Evolutionary conservation across 2,888 invertebrate species (phyloP).

Genomic region (Drosophila recens): DNA sequence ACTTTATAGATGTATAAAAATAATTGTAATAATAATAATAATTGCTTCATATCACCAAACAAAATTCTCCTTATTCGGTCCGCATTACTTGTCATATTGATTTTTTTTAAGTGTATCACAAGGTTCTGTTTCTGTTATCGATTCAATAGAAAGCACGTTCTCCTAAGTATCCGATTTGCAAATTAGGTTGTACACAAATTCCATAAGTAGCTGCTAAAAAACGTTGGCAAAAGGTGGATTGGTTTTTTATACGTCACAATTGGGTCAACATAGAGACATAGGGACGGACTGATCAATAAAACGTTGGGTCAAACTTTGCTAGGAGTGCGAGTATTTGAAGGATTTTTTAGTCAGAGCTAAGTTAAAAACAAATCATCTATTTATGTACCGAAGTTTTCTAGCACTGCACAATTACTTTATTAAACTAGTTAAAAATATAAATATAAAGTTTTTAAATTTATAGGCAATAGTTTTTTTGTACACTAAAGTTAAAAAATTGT

Average conservation of each 20-base stretch:
- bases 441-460: too few species aligned
- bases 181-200: constrained; percentile 22
- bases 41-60: constrained; percentile 77
- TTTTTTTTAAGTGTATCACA: constrained; percentile 58
- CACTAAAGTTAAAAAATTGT: not conserved
- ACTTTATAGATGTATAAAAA: constrained; percentile 9
- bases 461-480: too few species aligned
- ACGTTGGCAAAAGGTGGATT: constrained; percentile 29
- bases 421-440: too few species aligned
- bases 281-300: constrained; percentile 54
- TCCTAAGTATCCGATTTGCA: constrained; percentile 11
- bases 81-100: constrained; percentile 12
- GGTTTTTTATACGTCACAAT: constrained; percentile 8
- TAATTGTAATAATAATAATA: constrained; percentile 65
- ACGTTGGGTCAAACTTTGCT: constrained; percentile 49
- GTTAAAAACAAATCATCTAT: not conserved
- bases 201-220: constrained; percentile 20
- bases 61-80: constrained; percentile 40
- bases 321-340: constrained; percentile 3
- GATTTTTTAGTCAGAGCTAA: not conserved
- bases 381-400: not conserved
- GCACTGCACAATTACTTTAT: not conserved
- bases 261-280: constrained; percentile 25
- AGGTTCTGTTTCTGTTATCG: constrained; percentile 23
- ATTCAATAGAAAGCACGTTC: constrained; percentile 43